These are phyloP conservation scores for Prinia subflava DNA, from an alignment of 2,113 vertebrate genomes.

Conservation along the genomic window DNA sequence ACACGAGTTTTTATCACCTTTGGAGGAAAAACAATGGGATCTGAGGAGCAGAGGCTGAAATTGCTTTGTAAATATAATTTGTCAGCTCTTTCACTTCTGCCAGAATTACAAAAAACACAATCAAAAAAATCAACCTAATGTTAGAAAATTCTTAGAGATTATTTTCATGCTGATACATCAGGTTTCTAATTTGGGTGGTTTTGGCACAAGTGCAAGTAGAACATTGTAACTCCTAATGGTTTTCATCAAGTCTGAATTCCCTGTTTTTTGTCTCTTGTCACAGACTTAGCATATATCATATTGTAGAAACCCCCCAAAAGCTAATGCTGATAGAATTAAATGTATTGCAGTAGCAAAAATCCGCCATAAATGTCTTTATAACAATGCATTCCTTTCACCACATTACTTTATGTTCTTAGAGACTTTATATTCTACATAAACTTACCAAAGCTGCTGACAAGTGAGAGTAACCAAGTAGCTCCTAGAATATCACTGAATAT, in stretches of 20 bases:
- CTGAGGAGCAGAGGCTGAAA: not conserved
- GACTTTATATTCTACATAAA: not conserved
- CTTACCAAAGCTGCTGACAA: not conserved
- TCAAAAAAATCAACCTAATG: not conserved
- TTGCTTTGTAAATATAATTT: not conserved
- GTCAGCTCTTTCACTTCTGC: not conserved
- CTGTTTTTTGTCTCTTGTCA: not conserved
- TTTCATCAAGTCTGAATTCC: not conserved
- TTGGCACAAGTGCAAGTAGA: not conserved
- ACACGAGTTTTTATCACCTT: not conserved
- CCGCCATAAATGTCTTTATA: not conserved
- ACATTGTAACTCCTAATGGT: not conserved
- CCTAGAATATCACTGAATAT: not conserved
- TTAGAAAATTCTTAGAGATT: not conserved
- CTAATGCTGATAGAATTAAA: not conserved
- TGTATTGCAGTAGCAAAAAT: not conserved
- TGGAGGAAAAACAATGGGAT: not conserved
- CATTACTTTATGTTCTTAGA: not conserved
- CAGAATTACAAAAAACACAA: not conserved
- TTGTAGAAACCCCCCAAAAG: not conserved
- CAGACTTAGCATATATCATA: not conserved
- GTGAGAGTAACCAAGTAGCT: not conserved
- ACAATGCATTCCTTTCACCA: not conserved
- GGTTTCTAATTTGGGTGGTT: not conserved
- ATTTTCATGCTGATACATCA: not conserved